Evolutionary conservation across 2,888 invertebrate species (phyloP).

Genomic region (Leptinotarsa tumamoca): DNA sequence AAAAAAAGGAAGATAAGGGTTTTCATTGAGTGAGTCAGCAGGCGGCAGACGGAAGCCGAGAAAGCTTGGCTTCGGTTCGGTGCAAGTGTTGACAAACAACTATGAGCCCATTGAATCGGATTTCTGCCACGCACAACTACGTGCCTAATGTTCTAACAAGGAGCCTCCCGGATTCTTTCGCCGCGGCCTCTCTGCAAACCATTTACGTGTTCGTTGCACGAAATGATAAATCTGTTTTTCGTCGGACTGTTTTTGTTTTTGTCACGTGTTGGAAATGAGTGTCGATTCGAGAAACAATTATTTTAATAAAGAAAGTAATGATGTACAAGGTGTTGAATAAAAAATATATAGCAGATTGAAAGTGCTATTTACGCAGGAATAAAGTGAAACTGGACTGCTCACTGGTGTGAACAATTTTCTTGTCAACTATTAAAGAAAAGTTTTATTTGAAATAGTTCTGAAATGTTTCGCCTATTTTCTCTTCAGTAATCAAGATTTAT

Average conservation of each 20-base stretch:
- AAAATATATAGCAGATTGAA: too few relatives aligned
- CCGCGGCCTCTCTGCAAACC: constrained; percentile 26
- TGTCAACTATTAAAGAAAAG: too few relatives aligned
- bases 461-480: too few relatives aligned
- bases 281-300: not conserved
- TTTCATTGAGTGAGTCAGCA: constrained; percentile 23
- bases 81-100: constrained; percentile 14
- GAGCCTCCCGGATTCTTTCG: constrained; percentile 36
- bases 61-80: constrained; percentile 5
- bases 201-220: constrained; percentile 24
- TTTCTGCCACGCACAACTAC: constrained; percentile 47
- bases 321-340: too few relatives aligned
- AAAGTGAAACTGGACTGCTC: too few relatives aligned
- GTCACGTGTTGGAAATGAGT: not conserved
- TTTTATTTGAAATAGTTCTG: too few relatives aligned
- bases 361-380: too few relatives aligned
- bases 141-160: constrained; percentile 44
- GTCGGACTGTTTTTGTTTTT: not conserved
- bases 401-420: too few relatives aligned
- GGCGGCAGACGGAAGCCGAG: constrained; percentile 18
- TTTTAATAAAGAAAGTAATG: not conserved
- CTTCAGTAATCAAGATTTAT: too few relatives aligned
- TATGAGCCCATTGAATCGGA: constrained; percentile 35
- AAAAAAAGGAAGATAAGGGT: constrained; percentile 26
- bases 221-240: constrained; percentile 5